phyloP scores from a whole-genome alignment of 2,888 invertebrate genomes.

The Pheosia tremula region DNA sequence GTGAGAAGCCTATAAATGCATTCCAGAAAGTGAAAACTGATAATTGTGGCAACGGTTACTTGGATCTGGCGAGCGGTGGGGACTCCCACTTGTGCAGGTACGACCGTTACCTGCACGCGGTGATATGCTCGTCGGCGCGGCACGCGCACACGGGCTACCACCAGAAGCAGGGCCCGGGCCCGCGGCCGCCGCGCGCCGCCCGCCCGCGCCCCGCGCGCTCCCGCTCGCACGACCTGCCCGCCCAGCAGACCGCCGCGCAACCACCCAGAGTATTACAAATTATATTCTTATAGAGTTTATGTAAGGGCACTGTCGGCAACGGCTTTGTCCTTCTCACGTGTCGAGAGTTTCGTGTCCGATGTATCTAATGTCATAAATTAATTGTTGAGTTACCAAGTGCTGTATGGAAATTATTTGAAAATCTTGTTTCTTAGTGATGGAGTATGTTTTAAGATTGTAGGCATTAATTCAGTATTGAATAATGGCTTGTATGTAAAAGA shows the following conservation, averaged over 20 bases:
- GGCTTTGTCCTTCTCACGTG: conserved; percentile 55
- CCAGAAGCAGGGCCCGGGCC: conserved; percentile 63
- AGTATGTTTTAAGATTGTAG: background rate
- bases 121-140: conserved; percentile 83
- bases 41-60: conserved; percentile 80
- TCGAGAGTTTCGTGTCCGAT: conserved; percentile 24
- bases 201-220: conserved; percentile 60
- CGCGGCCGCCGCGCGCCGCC: conserved; percentile 45
- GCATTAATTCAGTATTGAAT: conserved; percentile 8
- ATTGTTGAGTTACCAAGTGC: conserved; percentile 65
- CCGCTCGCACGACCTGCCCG: conserved; percentile 71
- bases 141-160: conserved; percentile 79
- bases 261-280: conserved; percentile 78
- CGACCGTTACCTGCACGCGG: conserved; percentile 86
- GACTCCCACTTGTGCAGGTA: conserved; percentile 83
- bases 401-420: conserved; percentile 32
- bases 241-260: conserved; percentile 55
- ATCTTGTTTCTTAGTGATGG: conserved; percentile 1
- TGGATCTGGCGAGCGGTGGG: conserved; percentile 85
- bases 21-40: conserved; percentile 71
- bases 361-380: conserved; percentile 15
- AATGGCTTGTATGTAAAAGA: conserved; percentile 13
- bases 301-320: conserved; percentile 50
- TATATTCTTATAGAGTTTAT: conserved; percentile 78
- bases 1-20: conserved; percentile 72